Percentiles rank a stretch among this genome's conserved stretches.
phyloP scores from a whole-genome alignment of 1,140 invertebrate genomes.

The Gonatopus flavifemur region DNA sequence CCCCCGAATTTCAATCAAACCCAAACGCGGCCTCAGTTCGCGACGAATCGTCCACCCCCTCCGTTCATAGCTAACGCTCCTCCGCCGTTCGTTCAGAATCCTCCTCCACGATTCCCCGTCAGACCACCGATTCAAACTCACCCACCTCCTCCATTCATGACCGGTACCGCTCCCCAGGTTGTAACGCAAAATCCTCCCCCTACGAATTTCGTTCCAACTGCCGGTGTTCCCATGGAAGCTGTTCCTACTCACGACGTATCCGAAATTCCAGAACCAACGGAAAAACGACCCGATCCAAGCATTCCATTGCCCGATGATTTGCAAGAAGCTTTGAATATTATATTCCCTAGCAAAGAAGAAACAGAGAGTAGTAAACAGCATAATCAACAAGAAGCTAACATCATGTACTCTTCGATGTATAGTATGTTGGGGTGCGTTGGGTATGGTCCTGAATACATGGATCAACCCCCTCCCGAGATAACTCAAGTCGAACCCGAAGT shows the following conservation, averaged over 20 bases:
- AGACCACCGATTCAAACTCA: constrained; percentile 21
- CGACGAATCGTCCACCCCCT: constrained; percentile 28
- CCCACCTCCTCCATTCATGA: constrained; percentile 18
- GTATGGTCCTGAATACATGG: constrained; percentile 54
- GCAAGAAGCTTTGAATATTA: constrained; percentile 71
- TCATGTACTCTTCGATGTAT: constrained; percentile 56
- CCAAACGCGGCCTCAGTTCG: constrained; percentile 27
- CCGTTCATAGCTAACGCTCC: constrained; percentile 30
- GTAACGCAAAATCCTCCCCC: too few relatives aligned
- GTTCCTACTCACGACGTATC: constrained; percentile 42
- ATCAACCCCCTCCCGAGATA: constrained; percentile 55
- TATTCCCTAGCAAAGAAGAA: constrained; percentile 62
- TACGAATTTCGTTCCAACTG: too few relatives aligned
- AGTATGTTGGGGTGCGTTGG: constrained; percentile 53
- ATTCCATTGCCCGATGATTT: constrained; percentile 64
- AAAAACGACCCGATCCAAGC: constrained; percentile 43
- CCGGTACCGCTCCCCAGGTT: constrained; percentile 8
- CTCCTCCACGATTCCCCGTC: constrained; percentile 25
- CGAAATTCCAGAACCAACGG: constrained; percentile 41
- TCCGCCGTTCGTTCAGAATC: constrained; percentile 40
- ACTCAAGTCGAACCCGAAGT: constrained; percentile 48
- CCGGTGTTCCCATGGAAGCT: constrained; percentile 36
- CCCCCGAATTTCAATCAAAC: constrained; percentile 21
- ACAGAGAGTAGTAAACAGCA: constrained; percentile 27
- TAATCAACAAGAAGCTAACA: constrained; percentile 39